Percentiles rank a stretch among this genome's conserved stretches.
Conservation (phyloP, 1,140 invertebrate species). For the Drosophila virilis region DNA sequence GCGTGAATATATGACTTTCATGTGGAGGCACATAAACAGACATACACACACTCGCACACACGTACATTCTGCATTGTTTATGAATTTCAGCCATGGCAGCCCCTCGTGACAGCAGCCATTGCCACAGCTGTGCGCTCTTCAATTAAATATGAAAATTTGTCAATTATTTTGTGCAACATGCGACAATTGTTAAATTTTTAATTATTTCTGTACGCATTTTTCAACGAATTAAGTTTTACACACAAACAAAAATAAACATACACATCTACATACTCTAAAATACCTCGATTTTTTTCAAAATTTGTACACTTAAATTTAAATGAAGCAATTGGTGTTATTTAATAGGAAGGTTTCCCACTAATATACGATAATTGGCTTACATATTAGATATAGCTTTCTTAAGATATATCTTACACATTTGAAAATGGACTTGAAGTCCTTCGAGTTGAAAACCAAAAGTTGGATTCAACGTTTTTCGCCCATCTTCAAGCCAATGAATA, state of each 20-base stretch:
- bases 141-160: conserved; percentile 83
- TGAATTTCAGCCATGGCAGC: conserved; percentile 64
- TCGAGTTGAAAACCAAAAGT: too few species aligned
- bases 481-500: too few species aligned
- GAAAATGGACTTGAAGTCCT: too few species aligned
- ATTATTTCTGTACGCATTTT: conserved; percentile 60
- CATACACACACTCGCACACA: conserved; percentile 27
- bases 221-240: conserved; percentile 48
- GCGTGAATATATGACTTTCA: conserved; percentile 55
- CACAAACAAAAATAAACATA: not conserved
- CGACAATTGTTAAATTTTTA: conserved; percentile 81
- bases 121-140: conserved; percentile 72
- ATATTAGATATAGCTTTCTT: too few species aligned
- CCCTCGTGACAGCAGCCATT: conserved; percentile 65
- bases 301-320: not conserved
- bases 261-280: not conserved
- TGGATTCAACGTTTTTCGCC: too few species aligned
- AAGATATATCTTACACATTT: too few species aligned
- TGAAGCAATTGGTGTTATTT: not conserved
- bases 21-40: conserved; percentile 18
- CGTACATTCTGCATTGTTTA: conserved; percentile 66
- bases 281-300: not conserved
- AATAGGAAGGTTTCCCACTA: too few species aligned
- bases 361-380: too few species aligned
- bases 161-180: conserved; percentile 82